Base-by-base conservation (phyloP, 1,140 invertebrate species). In the Neodiprion pinetum region DNA sequence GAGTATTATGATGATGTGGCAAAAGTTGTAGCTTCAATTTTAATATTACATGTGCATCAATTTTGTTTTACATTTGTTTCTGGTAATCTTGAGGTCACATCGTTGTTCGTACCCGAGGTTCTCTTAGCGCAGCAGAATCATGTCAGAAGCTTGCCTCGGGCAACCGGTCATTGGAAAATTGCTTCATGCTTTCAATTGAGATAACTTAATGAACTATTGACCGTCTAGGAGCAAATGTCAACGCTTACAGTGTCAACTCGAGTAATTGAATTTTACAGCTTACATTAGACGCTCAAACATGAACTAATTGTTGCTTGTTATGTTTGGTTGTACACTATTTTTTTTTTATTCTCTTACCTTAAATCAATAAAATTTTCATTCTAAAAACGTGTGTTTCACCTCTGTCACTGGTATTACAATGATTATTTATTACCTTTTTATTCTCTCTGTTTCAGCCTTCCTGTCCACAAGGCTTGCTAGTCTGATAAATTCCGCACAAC, bases 401-500 rank as follows among this genome's bases (percentile, higher is more conserved):
- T 21, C 17, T 21, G 17, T 21, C 17, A 21, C 17, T 21, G 17
- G 17, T 21, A 1, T 21, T 21, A 21, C 17, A 21, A 21, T 21
- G 17, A 21, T 21, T 21, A 10, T 53, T 70, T 0, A 70, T 73
- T 70, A 49, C 75, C 67, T 48, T 50, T 67, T 53, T 53, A 74
- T 49, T 71, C 78, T 75, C 78, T 77, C 79, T 67, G 49, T 74
- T 85, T 85, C 47, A 77, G 86, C 85, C 80, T 79, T 83, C 71
- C 75, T 81, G 83, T 85, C 80, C 82, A 85, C 84, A 65, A 83
- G 78, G 80, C 82, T 83, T 76, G 74, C 79, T 72, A 78, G 78
- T 80, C 71, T 23, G 78, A 80, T 80, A 78, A 50, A 77, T 80
- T 49, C 72, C 7, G 9, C 21, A 12, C 73, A 67, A 71, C 48